phyloP scores from a whole-genome alignment of 2,113 vertebrate species.

The Paralichthys olivaceus region DNA sequence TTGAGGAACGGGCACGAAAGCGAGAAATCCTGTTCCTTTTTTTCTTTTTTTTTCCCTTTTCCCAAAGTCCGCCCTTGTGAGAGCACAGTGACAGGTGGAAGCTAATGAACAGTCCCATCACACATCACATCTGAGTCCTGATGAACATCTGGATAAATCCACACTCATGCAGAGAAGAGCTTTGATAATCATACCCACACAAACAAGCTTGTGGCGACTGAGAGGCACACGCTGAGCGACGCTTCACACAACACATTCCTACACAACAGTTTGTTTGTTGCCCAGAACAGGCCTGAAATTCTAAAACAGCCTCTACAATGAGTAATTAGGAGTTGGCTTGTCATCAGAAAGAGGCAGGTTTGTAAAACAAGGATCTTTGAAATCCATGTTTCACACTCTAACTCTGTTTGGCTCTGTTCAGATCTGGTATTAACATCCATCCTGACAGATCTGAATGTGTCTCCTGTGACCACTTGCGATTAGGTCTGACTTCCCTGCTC shows the following conservation, averaged over 20 bases:
- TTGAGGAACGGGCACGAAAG: constrained; percentile 75
- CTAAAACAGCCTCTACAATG: constrained; percentile 4
- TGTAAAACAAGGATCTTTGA: constrained; percentile 10
- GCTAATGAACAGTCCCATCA: constrained; percentile 57
- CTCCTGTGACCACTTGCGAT: too few species aligned
- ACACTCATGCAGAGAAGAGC: constrained; percentile 9
- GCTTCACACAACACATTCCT: not conserved
- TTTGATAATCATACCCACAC: not conserved
- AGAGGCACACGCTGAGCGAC: constrained; percentile 1
- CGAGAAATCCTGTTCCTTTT: constrained; percentile 35
- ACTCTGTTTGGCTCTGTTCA: not conserved
- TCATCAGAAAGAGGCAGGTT: constrained; percentile 3
- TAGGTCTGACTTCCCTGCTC: too few species aligned
- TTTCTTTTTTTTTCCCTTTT: not conserved
- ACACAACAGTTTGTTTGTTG: constrained; percentile 34
- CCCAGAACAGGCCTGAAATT: constrained; percentile 6
- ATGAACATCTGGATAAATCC: constrained; percentile 65
- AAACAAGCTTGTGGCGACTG: not conserved
- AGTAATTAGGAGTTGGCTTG: constrained; percentile 6
- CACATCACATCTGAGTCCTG: constrained; percentile 32
- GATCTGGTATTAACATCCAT: too few species aligned
- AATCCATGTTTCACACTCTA: constrained; percentile 2
- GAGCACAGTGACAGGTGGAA: constrained; percentile 59
- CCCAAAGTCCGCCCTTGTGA: constrained; percentile 46
- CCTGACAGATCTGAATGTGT: too few species aligned